Base-by-base conservation (phyloP, 2,888 invertebrate species). In the Apomyelois bistriatella region DNA sequence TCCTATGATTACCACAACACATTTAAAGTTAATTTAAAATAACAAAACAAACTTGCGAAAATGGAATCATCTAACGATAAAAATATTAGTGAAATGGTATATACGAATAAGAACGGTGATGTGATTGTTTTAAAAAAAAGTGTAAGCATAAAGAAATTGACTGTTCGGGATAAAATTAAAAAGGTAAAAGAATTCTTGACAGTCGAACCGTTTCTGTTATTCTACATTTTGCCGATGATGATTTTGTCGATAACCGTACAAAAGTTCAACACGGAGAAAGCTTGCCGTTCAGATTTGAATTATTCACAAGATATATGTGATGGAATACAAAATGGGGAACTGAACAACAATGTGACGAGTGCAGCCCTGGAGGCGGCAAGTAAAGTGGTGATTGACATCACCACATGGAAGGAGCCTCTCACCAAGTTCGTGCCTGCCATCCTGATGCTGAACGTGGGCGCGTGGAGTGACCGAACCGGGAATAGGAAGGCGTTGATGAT, bases 201-300 rank as follows among this genome's bases (percentile, higher is more conserved):
- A 0, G 93, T 94, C 1, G 94, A 94, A 73, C 94, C 94, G 0
- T 92, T 93, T 66, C 71, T 94, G 46, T 77, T 93, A 6, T 93
- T 92, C 59, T 94, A 93, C 65, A 85, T 94, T 17, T 79, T 94
- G 69, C 94, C 94, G 9, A 90, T 84, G 61, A 86, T 92, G 0
- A 79, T 93, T 57, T 94, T 95, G 0, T 91, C 92, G 17, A 69
- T 92, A 1, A 90, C 92, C 7, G 77, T 92, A 1, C 82, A 85
- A 51, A 88, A 90, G 58, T 70, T 93, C 0, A 91, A 92, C 58
- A 77, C 91, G 62, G 92, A 92, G 62, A 93, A 93, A 68, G 90
- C 92, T 12, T 92, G 92, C 62, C 84, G 89, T 28, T 85, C 84
- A 0, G 92, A 92, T 61, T 75, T 91, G 22, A 79, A 81, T 37